Base-by-base conservation (phyloP, 2,797 vertebrate species). In the Clarias laeviceps region DNA sequence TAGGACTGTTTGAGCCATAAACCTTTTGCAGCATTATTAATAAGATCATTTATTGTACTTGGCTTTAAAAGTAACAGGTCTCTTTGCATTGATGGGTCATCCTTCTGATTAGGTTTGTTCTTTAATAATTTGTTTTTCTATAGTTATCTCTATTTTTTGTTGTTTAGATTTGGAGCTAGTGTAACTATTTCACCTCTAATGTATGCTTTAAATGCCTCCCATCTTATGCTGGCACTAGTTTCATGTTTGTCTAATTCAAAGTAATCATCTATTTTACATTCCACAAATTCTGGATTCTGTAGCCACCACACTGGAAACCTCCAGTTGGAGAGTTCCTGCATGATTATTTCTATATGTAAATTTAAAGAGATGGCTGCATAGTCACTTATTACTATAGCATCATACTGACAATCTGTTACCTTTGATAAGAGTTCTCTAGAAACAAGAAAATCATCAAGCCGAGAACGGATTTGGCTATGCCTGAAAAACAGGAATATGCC, bases 1-100 rank as follows among this genome's bases (percentile, higher is more conserved):
- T 78, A 83, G 40, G 66, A 54, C n/a, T 83, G 64, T n/a, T 88
- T 80, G 3, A 27, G 66, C 72, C 62, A 77, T 24, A 87, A 56
- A 54, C 40, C 80, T 81, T 74, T 87, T 34, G 59, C 82, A 20
- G n/a, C 86, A 29, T 84, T 87, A 34, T 80, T 76, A 59, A 32
- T 27, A 66, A 34, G 85, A 68, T 45, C 82, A 61, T 68, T 86
- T 82, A 84, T 84, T 65, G 65, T 84, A 77, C 50, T 84, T 56
- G 2, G 59, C 40, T 72, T 80, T 66, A 84, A 24, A 24, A 87
- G 15, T 27, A 54, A 57, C 27, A 77, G 32, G 18, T 85, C 59
- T 54, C 37, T 59, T 24, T 29, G 54, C 2, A 73, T 73, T 62
- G 17, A n/a, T n/a, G 68, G 54, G 24, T 85, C 66, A 65, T 73